These are phyloP conservation scores for Porites lobata DNA, from an alignment of 92 coral and sea anemone species.

Conservation along the genomic window DNA sequence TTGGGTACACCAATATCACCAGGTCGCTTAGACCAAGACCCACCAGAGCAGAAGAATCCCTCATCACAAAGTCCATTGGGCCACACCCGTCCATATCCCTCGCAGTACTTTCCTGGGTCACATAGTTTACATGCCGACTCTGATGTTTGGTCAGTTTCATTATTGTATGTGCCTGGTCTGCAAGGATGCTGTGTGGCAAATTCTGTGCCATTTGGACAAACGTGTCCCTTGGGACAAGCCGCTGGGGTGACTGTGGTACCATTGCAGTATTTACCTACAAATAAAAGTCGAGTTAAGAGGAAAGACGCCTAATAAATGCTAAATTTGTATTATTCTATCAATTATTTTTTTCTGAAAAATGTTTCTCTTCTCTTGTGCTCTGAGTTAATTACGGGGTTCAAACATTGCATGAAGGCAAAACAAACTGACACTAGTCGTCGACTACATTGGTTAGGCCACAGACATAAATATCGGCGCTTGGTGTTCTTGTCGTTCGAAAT, in stretches of 20 bases:
- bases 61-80: slow-evolving; percentile 95
- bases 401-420: too few relatives aligned
- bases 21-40: slow-evolving; percentile 88
- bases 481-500: too few relatives aligned
- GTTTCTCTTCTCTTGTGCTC: too few relatives aligned
- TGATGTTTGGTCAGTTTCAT: slow-evolving; percentile 88
- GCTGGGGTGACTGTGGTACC: slow-evolving; percentile 86
- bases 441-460: too few relatives aligned
- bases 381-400: too few relatives aligned
- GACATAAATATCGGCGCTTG: too few relatives aligned
- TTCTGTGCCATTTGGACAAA: slow-evolving; percentile 89
- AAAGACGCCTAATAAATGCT: background rate
- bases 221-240: slow-evolving; percentile 87
- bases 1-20: slow-evolving; percentile 90
- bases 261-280: slow-evolving; percentile 89
- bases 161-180: slow-evolving; percentile 94
- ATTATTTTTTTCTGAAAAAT: too few relatives aligned
- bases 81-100: slow-evolving; percentile 79
- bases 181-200: slow-evolving; percentile 88
- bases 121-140: slow-evolving; percentile 85
- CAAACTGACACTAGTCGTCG: too few relatives aligned
- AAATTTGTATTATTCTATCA: too few relatives aligned
- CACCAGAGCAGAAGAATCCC: slow-evolving; percentile 95
- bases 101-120: slow-evolving; percentile 95
- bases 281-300: background rate